A percentile compares a stretch with the other conserved stretches of the same genome.
These are phyloP conservation scores for Drosophila planitibia DNA, from an alignment of 2,888 invertebrate species.

Conservation along the genomic window DNA sequence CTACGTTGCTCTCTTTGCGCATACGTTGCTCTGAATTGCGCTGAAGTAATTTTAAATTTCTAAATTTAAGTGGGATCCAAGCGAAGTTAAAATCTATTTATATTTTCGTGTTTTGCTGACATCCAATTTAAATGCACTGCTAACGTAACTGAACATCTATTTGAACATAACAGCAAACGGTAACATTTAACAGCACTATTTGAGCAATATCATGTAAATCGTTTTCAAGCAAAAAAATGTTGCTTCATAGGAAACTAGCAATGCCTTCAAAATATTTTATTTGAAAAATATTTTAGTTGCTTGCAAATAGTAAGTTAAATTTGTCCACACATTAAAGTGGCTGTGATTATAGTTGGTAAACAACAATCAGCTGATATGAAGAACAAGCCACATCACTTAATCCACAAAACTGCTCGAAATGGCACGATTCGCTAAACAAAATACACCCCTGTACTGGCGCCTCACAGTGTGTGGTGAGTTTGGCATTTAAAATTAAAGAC, in stretches of 20 bases:
- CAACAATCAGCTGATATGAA: constrained; percentile 37
- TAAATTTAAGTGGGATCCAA: neutral
- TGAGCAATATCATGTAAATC: neutral
- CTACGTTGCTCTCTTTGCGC: constrained; percentile 18
- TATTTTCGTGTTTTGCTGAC: neutral
- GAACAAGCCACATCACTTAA: no score
- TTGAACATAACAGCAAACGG: neutral
- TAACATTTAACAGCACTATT: constrained; percentile 5
- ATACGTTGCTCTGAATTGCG: constrained; percentile 7
- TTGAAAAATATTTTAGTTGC: neutral
- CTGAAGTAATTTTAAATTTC: neutral
- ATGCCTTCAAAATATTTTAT: neutral
- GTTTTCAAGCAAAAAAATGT: no score
- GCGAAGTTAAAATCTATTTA: neutral
- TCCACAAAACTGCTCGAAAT: neutral
- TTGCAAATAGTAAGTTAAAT: neutral
- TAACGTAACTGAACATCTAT: constrained; percentile 1
- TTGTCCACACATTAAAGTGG: neutral
- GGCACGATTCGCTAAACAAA: neutral
- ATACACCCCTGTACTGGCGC: constrained; percentile 33
- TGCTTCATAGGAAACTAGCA: neutral
- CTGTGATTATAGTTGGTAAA: constrained; percentile 14
- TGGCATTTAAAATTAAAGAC: constrained; percentile 25
- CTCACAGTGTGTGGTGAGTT: constrained; percentile 35
- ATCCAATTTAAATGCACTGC: neutral